A percentile compares a stretch with the other conserved stretches of the same genome.
Conservation (phyloP, 2,888 invertebrate genomes). For the Dicyrtoma fusca region DNA sequence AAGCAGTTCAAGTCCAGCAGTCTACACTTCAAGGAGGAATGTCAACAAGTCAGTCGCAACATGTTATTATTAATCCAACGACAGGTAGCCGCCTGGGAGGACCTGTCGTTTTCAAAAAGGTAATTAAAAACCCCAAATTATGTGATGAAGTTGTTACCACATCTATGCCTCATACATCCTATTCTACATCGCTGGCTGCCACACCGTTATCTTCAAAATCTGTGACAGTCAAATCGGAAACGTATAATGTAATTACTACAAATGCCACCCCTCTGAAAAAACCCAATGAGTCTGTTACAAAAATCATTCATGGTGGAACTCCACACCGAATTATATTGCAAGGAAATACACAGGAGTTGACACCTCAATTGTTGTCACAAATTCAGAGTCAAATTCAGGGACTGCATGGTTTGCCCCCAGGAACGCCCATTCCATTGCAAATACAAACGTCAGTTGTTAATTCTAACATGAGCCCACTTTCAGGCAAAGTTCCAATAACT, state of each 20-base stretch:
- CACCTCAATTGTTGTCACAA: constrained; percentile 33
- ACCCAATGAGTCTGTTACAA: constrained; percentile 15
- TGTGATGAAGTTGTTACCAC: neutral
- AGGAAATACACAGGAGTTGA: constrained; percentile 21
- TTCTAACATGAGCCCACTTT: neutral
- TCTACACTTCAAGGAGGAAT: neutral
- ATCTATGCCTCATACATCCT: neutral
- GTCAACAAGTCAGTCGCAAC: neutral
- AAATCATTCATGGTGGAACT: constrained; percentile 13
- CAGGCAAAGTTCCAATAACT: constrained; percentile 20
- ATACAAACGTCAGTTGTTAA: constrained; percentile 19
- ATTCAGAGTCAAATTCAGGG: constrained; percentile 33
- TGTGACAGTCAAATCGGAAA: neutral
- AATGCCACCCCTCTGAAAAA: constrained; percentile 4
- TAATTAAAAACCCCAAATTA: constrained; percentile 14
- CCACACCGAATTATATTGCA: constrained; percentile 29
- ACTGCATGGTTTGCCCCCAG: constrained; percentile 12
- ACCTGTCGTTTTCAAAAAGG: constrained; percentile 32
- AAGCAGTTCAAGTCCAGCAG: constrained; percentile 13
- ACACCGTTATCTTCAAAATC: neutral
- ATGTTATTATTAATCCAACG: neutral
- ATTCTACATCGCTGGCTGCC: neutral
- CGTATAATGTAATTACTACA: neutral
- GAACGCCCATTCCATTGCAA: constrained; percentile 25
- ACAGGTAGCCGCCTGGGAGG: neutral